phyloP scores from a whole-genome alignment of 2,797 vertebrate genomes.

The Pelobates cultripes region DNA sequence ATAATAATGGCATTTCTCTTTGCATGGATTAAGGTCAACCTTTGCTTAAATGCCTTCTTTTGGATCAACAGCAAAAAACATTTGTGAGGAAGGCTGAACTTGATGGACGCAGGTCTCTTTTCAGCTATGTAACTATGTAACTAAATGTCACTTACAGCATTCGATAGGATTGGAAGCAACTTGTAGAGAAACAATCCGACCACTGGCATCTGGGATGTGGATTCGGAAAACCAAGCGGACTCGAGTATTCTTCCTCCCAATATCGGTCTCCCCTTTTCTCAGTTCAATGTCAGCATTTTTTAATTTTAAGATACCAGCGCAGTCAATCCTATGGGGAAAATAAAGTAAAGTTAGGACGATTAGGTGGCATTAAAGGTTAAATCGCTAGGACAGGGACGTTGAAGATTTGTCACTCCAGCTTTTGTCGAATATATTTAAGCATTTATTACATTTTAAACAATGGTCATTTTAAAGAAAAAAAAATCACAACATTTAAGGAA shows the following conservation, averaged over 20 bases:
- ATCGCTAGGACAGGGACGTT: neutral
- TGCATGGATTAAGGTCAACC: too few species aligned
- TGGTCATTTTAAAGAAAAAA: too few species aligned
- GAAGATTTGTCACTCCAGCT: too few species aligned
- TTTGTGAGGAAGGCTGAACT: too few species aligned
- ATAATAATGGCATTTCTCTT: too few species aligned
- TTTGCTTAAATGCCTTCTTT: too few species aligned
- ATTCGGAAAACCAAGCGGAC: constrained; percentile 94
- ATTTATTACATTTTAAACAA: too few species aligned
- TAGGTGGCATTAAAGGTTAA: neutral
- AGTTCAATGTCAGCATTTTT: constrained; percentile 96
- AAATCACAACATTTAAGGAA: too few species aligned
- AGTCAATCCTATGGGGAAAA: constrained; percentile 78
- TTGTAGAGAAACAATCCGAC: constrained; percentile 87
- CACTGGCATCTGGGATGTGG: constrained; percentile 88
- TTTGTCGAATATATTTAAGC: too few species aligned
- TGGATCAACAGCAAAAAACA: too few species aligned
- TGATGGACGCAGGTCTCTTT: too few species aligned
- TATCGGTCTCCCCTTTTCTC: constrained; percentile 96
- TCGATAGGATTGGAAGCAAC: constrained; percentile 93
- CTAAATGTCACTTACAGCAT: constrained; percentile 84
- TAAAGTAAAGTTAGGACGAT: neutral
- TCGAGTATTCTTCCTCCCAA: constrained; percentile 95
- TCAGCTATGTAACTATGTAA: too few species aligned
- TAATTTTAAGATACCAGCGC: constrained; percentile 95